Evolutionary conservation across 2,888 invertebrate genomes (phyloP).

Genomic region (Clistopyga incitator): DNA sequence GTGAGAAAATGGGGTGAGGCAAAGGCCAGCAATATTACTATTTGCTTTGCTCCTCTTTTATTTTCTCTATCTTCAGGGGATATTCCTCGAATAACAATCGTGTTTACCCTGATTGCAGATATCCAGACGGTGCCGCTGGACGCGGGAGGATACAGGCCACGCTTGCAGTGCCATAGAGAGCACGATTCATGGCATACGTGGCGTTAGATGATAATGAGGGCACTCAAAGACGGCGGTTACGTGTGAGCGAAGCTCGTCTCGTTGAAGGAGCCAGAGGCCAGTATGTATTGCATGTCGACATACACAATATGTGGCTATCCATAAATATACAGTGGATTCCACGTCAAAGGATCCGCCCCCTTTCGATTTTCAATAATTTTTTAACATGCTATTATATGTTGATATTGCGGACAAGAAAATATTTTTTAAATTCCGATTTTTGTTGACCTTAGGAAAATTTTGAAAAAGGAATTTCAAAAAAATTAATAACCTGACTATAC

Average conservation of each 20-base stretch:
- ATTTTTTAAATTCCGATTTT: too few relatives aligned
- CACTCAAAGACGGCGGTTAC: constrained; percentile 15
- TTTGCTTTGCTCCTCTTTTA: neutral
- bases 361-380: too few relatives aligned
- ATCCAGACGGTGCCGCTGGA: constrained; percentile 36
- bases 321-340: too few relatives aligned
- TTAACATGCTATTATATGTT: too few relatives aligned
- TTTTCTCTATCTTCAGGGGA: constrained; percentile 66
- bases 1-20: neutral
- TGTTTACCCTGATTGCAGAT: constrained; percentile 70
- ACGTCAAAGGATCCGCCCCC: too few relatives aligned
- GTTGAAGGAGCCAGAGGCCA: neutral
- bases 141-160: constrained; percentile 38
- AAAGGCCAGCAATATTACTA: neutral
- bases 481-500: too few relatives aligned
- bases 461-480: too few relatives aligned
- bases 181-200: constrained; percentile 24
- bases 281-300: constrained; percentile 31
- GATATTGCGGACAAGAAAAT: too few relatives aligned
- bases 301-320: constrained; percentile 31
- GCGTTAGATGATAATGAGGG: constrained; percentile 59
- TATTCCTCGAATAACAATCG: constrained; percentile 78
- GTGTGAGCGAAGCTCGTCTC: neutral
- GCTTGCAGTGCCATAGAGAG: constrained; percentile 21
- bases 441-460: too few relatives aligned